Evolutionary conservation across 37 sponge, comb jelly and placozoan genomes (phyloP), one percentile per base, ranked within the genome.

Genomic region (Oopsacas minuta): DNA sequence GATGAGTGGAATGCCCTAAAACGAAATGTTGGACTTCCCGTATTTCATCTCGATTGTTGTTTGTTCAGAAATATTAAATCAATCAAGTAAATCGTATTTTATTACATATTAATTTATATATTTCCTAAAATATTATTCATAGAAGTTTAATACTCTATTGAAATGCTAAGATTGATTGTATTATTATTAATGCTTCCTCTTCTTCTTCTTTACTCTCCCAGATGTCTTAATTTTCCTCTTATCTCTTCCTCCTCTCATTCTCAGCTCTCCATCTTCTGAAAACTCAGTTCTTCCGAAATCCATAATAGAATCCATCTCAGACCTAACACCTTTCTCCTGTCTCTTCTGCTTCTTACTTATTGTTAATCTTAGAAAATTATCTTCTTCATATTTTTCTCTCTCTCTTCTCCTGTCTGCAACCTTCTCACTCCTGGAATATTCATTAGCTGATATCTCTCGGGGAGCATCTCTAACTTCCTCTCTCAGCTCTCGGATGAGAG

Each of bases 321-420:
- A 25, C 22, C 20, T 61, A 3, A 5, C 22, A 5, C 75, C 1
- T 5, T 61, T 61, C 75, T n/a, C 75, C 30, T n/a, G 75, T 61
- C 28, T 25, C 30, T 34, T 82, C 7, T 37, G n/a, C 36, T 81
- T 85, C 81, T 52, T 85, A 38, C 81, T 88, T 1, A 28, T 81
- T 0, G 83, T 37, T 36, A 94, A 61, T 81, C 94, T 38, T 69
- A 91, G 25, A 81, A 94, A 89, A 69, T 90, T 52, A 0, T 91
- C 92, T 53, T 94, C 94, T 49, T 94, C 94, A 88, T 84, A 94
- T 36, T 91, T 92, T 34, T 61, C 75, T 34, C 20, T 5, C 7
- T 61, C 75, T 34, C 75, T 61, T 34, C 7, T 12, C 75, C 30
- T 61, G 32, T 61, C 75, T 3, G 75, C 75, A 7, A 61, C 75